Evolutionary conservation across 2,888 invertebrate genomes (phyloP), one percentile per base, ranked within the genome.

Genomic region (Campaea margaritaria): DNA sequence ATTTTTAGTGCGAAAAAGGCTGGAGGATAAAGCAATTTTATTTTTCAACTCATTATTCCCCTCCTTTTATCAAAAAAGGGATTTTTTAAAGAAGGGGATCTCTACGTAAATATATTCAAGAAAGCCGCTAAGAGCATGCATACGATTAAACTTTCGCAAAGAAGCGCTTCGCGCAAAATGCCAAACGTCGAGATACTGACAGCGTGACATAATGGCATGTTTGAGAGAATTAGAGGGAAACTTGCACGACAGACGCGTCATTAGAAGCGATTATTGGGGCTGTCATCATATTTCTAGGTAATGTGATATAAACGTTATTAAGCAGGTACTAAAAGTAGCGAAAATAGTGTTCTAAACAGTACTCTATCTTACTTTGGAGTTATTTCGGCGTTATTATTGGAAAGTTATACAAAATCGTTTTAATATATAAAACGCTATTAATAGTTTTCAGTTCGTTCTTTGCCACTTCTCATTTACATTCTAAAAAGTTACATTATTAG

Each of bases 121-220:
- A 27, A 51, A 42, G 15, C 27, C 44, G 14, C 21, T n/a, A 36
- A 21, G 13, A 46, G 10, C 47, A 47, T 43, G 47, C 58, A 52
- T 38, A 39, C 38, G 15, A 48, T 48, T 48, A 52, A 58, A 53
- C 52, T 58, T 53, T 48, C 16, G 45, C 43, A 28, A 38, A 58
- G 38, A 43, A 28, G 50, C 41, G 27, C 28, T 42, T 15, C n/a
- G n/a, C 34, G 39, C 45, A 42, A 58, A 47, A 42, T 27, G 51
- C 36, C 47, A 44, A 48, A 52, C 34, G 51, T 47, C 50, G 47
- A 28, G 43, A 55, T 41, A 9, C 51, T 36, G 34, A 31, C 15
- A 15, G 48, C 8, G 43, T 16, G 48, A 47, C 21, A 41, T 27
- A 52, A 16, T 44, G 7, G n/a, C 15, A 27, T 27, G 14, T 39